Evolutionary conservation across 2,113 vertebrate genomes (phyloP).

Genomic region (Agapornis roseicollis): DNA sequence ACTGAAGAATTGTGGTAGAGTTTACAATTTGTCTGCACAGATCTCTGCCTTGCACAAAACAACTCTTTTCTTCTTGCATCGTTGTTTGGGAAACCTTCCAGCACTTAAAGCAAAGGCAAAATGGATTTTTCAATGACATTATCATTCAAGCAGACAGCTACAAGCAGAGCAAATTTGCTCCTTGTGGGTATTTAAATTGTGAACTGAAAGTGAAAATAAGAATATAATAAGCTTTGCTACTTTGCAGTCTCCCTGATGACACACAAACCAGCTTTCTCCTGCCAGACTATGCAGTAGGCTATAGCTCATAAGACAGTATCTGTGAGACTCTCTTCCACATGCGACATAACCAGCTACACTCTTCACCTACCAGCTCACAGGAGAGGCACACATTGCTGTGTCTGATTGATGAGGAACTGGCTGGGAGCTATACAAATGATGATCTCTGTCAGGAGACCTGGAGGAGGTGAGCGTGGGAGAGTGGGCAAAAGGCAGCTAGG

Average conservation of each 20-base stretch:
- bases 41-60: neutral
- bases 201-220: constrained; percentile 29
- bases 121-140: neutral
- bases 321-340: neutral
- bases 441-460: neutral
- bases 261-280: neutral
- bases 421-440: neutral
- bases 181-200: neutral
- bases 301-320: neutral
- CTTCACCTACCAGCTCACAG: neutral
- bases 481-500: neutral
- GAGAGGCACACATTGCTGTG: neutral
- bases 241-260: neutral
- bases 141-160: neutral
- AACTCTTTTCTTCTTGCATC: neutral
- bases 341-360: neutral
- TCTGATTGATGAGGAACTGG: neutral
- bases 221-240: neutral
- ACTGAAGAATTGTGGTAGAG: neutral
- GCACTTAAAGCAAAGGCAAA: neutral
- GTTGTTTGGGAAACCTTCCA: neutral
- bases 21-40: neutral
- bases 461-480: neutral
- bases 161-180: neutral
- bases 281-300: neutral